Evolutionary conservation across 37 sponge, comb jelly and placozoan species (phyloP).

Genomic region (Geodia barretti): DNA sequence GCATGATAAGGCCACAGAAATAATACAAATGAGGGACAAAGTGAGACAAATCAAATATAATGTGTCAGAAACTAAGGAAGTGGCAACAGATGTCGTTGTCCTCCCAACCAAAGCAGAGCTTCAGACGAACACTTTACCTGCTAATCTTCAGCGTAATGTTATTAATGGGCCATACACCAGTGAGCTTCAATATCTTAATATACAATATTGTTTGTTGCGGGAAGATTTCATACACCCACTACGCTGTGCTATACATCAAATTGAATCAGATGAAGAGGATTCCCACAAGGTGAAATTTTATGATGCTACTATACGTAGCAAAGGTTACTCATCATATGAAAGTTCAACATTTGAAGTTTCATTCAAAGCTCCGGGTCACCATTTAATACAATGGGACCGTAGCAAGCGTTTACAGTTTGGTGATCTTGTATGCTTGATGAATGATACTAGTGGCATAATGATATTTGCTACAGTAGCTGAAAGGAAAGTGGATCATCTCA

Average conservation of each 20-base stretch:
- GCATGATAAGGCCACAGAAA: not conserved
- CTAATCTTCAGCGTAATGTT: conserved; percentile 20
- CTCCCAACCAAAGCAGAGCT: not conserved
- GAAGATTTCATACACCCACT: conserved; percentile 48
- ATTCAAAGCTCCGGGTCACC: conserved; percentile 11
- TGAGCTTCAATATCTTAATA: conserved; percentile 46
- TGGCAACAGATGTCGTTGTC: not conserved
- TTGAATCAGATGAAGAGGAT: conserved; percentile 13
- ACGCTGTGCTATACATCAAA: not conserved
- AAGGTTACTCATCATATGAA: not conserved
- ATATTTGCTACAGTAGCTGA: conserved; percentile 65
- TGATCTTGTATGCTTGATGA: conserved; percentile 60
- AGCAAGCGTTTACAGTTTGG: conserved; percentile 55
- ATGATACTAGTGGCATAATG: conserved; percentile 19
- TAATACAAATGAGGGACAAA: not conserved
- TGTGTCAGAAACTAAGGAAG: not conserved
- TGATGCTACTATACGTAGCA: conserved; percentile 15
- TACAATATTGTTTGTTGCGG: conserved; percentile 56
- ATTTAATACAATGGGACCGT: conserved; percentile 52
- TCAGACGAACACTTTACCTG: not conserved
- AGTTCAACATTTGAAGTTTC: conserved; percentile 1
- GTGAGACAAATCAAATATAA: not conserved
- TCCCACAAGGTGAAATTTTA: conserved; percentile 52
- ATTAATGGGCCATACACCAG: conserved; percentile 28
- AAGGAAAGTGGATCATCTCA: conserved; percentile 42